phyloP scores from a whole-genome alignment of 2,797 vertebrate species.

The Leuciscus waleckii region DNA sequence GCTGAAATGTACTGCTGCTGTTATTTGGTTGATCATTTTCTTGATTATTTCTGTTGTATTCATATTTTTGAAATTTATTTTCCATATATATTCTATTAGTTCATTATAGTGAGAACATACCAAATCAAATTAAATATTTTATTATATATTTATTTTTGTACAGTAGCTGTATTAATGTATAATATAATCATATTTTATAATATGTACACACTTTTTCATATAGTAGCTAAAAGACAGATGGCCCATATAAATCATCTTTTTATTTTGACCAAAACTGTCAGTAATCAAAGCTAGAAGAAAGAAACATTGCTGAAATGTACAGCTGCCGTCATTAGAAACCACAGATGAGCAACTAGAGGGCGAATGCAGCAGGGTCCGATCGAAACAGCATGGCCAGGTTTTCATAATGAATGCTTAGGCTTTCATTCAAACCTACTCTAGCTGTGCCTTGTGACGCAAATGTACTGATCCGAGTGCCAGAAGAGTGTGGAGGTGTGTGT shows the following conservation, averaged over 20 bases:
- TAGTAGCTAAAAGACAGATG: slow-evolving; percentile 29
- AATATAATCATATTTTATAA: not conserved
- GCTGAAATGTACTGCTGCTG: not conserved
- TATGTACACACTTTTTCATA: not conserved
- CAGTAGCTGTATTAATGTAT: not conserved
- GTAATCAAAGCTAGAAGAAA: slow-evolving; percentile 8
- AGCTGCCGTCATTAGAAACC: not conserved
- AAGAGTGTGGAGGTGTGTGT: slow-evolving; percentile 54
- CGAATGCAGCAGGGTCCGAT: slow-evolving; percentile 15
- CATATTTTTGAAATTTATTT: not conserved
- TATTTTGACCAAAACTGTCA: slow-evolving; percentile 4
- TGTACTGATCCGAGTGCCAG: slow-evolving; percentile 54
- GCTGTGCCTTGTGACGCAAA: slow-evolving; percentile 56
- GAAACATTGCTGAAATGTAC: not conserved
- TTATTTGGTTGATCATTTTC: not conserved
- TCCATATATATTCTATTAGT: not conserved
- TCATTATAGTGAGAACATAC: not conserved
- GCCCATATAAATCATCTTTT: slow-evolving; percentile 6
- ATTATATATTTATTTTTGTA: not conserved
- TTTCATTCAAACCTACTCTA: slow-evolving; percentile 43
- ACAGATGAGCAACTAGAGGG: slow-evolving; percentile 23
- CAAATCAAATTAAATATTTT: not conserved
- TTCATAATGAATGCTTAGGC: slow-evolving; percentile 36
- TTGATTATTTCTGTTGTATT: not conserved
- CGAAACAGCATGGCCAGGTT: slow-evolving; percentile 38